Conservation (phyloP, 2,797 vertebrate species). For the Urocyon cinereoargenteus region DNA sequence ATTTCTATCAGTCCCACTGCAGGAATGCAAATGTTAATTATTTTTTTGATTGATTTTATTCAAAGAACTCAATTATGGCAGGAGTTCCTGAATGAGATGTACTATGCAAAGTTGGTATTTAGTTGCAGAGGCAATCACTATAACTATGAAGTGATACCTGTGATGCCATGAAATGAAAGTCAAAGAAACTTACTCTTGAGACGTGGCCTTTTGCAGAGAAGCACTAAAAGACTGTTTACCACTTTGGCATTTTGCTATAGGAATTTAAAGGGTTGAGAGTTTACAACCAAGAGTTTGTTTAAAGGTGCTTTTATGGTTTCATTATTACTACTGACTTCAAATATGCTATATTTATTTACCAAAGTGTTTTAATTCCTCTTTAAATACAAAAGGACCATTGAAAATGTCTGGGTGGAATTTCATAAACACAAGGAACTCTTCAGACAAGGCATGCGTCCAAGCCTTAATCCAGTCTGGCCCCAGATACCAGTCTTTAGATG, state of each 20-base stretch:
- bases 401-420: slow-evolving; percentile 73
- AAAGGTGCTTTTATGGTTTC: slow-evolving; percentile 60
- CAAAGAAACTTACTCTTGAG: not conserved
- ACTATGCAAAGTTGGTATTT: slow-evolving; percentile 47
- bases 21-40: slow-evolving; percentile 49
- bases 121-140: not conserved
- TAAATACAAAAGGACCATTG: slow-evolving; percentile 70
- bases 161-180: slow-evolving; percentile 33
- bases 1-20: slow-evolving; percentile 49
- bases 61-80: slow-evolving; percentile 25
- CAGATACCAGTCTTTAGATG: slow-evolving; percentile 46
- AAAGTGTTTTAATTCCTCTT: slow-evolving; percentile 69
- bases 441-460: slow-evolving; percentile 63
- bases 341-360: slow-evolving; percentile 72
- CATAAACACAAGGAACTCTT: slow-evolving; percentile 62
- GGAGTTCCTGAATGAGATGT: not conserved
- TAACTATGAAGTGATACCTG: slow-evolving; percentile 19
- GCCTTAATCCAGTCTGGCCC: slow-evolving; percentile 58
- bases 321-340: slow-evolving; percentile 64
- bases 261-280: slow-evolving; percentile 43
- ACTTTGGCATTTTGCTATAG: not conserved
- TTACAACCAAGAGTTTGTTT: slow-evolving; percentile 64
- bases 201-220: slow-evolving; percentile 7
- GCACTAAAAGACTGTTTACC: not conserved
- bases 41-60: slow-evolving; percentile 64